Percentiles rank a stretch among this genome's conserved stretches.
These are phyloP conservation scores for Mesitornis unicolor DNA, from an alignment of 2,113 vertebrate genomes.

Conservation along the genomic window DNA sequence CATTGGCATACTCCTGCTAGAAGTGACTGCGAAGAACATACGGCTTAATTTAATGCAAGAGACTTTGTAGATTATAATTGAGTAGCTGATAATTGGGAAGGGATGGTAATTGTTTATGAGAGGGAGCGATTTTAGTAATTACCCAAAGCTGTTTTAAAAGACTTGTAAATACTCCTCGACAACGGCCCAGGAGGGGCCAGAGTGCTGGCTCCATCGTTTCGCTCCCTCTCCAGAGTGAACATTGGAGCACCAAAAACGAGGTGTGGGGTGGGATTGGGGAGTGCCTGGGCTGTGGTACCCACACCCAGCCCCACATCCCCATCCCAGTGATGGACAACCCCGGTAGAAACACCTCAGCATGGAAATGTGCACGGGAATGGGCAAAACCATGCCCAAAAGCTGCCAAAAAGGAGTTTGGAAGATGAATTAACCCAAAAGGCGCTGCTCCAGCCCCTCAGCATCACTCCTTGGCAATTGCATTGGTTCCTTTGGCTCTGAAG, in stretches of 20 bases:
- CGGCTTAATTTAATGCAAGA: conserved; percentile 49
- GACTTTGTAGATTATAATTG: conserved; percentile 60
- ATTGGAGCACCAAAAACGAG: no score
- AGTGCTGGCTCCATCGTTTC: neutral
- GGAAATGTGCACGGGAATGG: fast-evolving
- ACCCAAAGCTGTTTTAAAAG: conserved; percentile 34
- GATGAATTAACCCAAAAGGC: neutral
- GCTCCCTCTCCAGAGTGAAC: neutral
- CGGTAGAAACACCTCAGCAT: fast-evolving
- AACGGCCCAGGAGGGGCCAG: neutral
- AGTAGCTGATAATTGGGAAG: conserved; percentile 64
- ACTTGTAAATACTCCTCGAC: neutral
- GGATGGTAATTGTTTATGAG: conserved; percentile 49
- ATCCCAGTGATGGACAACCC: fast-evolving
- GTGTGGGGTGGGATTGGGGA: fast-evolving
- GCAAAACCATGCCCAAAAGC: fast-evolving
- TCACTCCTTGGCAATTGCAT: no score
- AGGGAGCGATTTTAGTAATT: conserved; percentile 38
- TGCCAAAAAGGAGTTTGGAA: neutral
- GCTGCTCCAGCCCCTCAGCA: fast-evolving
- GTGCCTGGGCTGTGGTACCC: fast-evolving
- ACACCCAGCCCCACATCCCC: neutral
- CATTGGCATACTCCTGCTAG: neutral
- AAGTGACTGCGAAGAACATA: conserved; percentile 18
- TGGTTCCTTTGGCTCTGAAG: neutral